phyloP scores from a whole-genome alignment of 92 coral and sea anemone genomes.

The Phymanthus crucifer region DNA sequence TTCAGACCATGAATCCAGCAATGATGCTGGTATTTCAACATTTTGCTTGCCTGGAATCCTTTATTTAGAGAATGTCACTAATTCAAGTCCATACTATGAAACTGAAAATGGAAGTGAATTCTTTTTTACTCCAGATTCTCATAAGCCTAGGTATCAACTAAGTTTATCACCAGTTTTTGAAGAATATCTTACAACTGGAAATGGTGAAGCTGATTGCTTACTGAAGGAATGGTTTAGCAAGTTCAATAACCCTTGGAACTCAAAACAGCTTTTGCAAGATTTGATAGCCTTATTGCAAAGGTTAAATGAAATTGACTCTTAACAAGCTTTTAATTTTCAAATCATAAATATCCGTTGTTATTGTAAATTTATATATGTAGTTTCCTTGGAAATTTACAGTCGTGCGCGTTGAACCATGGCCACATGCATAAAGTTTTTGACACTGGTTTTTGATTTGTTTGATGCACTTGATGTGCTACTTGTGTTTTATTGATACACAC shows the following conservation, averaged over 20 bases:
- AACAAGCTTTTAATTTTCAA: no score
- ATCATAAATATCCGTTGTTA: no score
- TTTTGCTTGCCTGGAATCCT: conserved; percentile 45
- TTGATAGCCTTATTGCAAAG: not conserved
- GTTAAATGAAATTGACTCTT: no score
- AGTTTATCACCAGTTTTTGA: conserved; percentile 45
- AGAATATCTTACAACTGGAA: conserved; percentile 31
- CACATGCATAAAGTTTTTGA: no score
- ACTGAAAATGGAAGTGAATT: conserved; percentile 17
- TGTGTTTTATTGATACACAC: no score
- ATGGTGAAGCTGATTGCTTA: conserved; percentile 32
- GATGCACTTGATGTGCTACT: no score
- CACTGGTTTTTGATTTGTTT: no score
- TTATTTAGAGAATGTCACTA: conserved; percentile 36
- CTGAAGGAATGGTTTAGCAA: conserved; percentile 48
- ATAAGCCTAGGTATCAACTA: conserved; percentile 47
- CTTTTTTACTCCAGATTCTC: conserved; percentile 56
- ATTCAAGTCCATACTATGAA: conserved; percentile 27
- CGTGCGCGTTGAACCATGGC: no score
- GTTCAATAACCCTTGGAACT: conserved; percentile 47
- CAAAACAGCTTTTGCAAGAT: conserved; percentile 44
- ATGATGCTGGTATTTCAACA: conserved; percentile 41
- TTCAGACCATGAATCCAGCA: conserved; percentile 35
- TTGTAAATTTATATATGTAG: no score
- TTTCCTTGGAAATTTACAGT: no score